phyloP scores from a whole-genome alignment of 2,888 invertebrate species.

The Sinopyrophorus schimmeli region DNA sequence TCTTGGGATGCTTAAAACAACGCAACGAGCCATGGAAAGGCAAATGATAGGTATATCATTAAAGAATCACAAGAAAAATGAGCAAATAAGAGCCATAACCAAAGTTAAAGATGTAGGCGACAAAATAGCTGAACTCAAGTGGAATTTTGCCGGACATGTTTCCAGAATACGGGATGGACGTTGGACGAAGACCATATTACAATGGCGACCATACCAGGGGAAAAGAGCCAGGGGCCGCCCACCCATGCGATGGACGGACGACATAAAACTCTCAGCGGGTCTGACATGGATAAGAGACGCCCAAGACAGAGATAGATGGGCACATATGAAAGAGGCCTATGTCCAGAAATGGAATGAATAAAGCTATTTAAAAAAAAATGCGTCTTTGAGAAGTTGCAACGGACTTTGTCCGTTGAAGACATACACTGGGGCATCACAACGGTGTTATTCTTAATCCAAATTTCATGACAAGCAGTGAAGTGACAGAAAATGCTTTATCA shows the following conservation, averaged over 20 bases:
- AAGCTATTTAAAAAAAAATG: no score
- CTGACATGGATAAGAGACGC: not conserved
- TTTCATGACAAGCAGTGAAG: no score
- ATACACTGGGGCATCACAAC: no score
- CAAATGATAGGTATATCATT: constrained; percentile 1
- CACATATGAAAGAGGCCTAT: constrained; percentile 1
- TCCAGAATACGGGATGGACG: not conserved
- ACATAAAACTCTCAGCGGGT: not conserved
- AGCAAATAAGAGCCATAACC: not conserved
- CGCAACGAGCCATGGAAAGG: not conserved
- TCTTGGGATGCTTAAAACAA: not conserved
- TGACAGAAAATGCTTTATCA: no score
- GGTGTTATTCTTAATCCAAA: no score
- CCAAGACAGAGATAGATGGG: not conserved
- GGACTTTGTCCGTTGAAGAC: no score
- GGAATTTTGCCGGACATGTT: constrained; percentile 3
- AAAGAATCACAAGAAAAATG: not conserved
- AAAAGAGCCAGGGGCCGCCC: not conserved
- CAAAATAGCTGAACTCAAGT: not conserved
- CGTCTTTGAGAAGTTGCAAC: no score
- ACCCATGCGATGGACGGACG: not conserved
- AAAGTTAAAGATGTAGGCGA: constrained; percentile 1
- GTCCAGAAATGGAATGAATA: constrained; percentile 4
- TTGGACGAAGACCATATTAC: not conserved
- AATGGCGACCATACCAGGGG: constrained; percentile 1